phyloP scores from a whole-genome alignment of 2,888 invertebrate genomes.

The Yponomeuta evonymella region DNA sequence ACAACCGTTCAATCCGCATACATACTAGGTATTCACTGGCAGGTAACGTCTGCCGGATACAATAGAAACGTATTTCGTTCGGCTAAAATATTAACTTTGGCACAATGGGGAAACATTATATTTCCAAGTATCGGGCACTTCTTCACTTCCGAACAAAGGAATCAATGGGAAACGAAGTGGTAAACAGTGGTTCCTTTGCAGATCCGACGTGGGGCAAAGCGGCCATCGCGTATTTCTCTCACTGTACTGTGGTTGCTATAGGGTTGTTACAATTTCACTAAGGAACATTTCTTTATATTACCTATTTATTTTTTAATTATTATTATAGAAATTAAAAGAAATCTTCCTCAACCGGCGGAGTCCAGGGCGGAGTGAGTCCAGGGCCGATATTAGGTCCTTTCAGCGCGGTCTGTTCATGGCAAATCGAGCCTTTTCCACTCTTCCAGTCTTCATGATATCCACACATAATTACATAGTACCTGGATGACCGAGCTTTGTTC shows the following conservation, averaged over 20 bases:
- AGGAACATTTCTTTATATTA: not conserved
- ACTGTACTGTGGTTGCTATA: conserved; percentile 1
- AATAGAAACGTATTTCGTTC: conserved; percentile 63
- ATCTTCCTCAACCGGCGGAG: too few species aligned
- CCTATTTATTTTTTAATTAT: too few species aligned
- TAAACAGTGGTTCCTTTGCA: conserved; percentile 63
- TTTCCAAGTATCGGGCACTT: conserved; percentile 68
- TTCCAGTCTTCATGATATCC: too few species aligned
- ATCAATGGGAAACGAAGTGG: conserved; percentile 71
- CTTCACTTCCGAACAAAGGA: conserved; percentile 73
- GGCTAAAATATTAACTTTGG: conserved; percentile 72
- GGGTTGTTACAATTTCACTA: not conserved
- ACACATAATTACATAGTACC: too few species aligned
- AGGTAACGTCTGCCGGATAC: conserved; percentile 60
- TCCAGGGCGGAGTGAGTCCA: too few species aligned
- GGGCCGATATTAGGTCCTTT: not conserved
- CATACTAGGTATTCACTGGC: conserved; percentile 43
- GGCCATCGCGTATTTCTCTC: conserved; percentile 28
- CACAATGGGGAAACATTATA: conserved; percentile 68
- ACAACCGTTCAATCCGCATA: conserved; percentile 59
- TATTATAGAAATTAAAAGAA: not conserved
- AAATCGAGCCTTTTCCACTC: too few species aligned
- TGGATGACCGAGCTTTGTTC: too few species aligned
- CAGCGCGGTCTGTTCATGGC: too few species aligned
- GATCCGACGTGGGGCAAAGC: conserved; percentile 39